Evolutionary conservation across 2,888 invertebrate species (phyloP).

Genomic region (Mythimna ferrago): DNA sequence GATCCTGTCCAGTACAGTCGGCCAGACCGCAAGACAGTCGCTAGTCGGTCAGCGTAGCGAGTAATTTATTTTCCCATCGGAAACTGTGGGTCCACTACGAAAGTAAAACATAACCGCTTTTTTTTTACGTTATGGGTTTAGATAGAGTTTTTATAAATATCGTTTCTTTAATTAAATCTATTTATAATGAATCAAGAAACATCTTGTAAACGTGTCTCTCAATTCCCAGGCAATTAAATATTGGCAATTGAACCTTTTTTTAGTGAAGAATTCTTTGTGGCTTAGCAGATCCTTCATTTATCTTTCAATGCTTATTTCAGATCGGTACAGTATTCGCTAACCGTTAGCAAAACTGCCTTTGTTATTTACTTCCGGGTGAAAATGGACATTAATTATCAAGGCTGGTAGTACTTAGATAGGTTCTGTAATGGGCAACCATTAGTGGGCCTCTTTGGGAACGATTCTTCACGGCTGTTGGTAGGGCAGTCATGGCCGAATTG

Average conservation of each 20-base stretch:
- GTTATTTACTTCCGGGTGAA: constrained; percentile 59
- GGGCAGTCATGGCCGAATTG: constrained; percentile 81
- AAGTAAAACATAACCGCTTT: constrained; percentile 55
- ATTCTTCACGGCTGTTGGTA: constrained; percentile 76
- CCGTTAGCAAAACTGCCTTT: constrained; percentile 34
- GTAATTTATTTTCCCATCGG: constrained; percentile 64
- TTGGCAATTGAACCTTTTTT: constrained; percentile 45
- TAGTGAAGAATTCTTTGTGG: constrained; percentile 15
- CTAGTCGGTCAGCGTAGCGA: constrained; percentile 47
- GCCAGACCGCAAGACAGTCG: constrained; percentile 47
- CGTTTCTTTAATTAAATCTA: constrained; percentile 49
- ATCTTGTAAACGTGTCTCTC: constrained; percentile 35
- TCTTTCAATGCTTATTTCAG: constrained; percentile 36
- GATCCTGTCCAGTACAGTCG: constrained; percentile 30
- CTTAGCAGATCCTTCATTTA: constrained; percentile 23
- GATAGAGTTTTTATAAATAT: constrained; percentile 42
- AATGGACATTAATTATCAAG: constrained; percentile 40
- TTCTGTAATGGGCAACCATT: constrained; percentile 64
- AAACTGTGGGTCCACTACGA: constrained; percentile 55
- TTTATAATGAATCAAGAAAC: constrained; percentile 51
- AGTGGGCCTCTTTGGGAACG: constrained; percentile 74
- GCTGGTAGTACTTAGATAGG: constrained; percentile 48
- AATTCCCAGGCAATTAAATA: constrained; percentile 48
- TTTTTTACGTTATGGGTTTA: constrained; percentile 46
- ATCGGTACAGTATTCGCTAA: constrained; percentile 1